Evolutionary conservation across 1,140 invertebrate species (phyloP).

Genomic region (Atopsyche davidsoni): DNA sequence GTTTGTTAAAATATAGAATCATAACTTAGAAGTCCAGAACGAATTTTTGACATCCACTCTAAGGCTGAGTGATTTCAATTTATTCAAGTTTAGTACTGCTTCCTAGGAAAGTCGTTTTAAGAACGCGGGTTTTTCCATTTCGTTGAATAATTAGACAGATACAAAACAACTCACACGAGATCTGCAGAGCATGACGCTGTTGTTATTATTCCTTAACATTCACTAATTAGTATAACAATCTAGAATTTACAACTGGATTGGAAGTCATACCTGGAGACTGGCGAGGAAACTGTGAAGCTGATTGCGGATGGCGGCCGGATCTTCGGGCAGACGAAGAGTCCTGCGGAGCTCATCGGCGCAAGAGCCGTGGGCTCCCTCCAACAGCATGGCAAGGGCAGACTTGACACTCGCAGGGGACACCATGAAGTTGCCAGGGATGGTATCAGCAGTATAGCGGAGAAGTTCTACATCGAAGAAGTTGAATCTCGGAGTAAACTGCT

Average conservation of each 20-base stretch:
- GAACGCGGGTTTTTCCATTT: too few species aligned
- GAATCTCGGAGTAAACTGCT: slow-evolving; percentile 35
- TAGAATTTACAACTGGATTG: too few species aligned
- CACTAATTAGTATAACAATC: too few species aligned
- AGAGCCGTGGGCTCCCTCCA: slow-evolving; percentile 54
- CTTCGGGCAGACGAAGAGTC: slow-evolving; percentile 51
- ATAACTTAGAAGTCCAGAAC: too few species aligned
- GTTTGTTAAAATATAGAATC: slow-evolving; percentile 6
- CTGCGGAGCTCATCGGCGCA: slow-evolving; percentile 54
- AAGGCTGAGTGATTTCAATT: too few species aligned
- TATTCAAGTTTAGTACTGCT: too few species aligned
- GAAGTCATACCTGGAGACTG: slow-evolving; percentile 50
- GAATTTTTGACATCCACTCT: too few species aligned
- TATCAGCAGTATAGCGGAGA: slow-evolving; percentile 36
- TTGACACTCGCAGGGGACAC: slow-evolving; percentile 64
- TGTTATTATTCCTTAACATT: too few species aligned
- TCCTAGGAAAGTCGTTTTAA: too few species aligned
- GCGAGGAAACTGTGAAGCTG: slow-evolving; percentile 42
- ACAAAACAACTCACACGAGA: too few species aligned
- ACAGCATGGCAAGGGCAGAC: slow-evolving; percentile 55
- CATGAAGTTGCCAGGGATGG: slow-evolving; percentile 53
- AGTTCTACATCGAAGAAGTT: slow-evolving; percentile 54
- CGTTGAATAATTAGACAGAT: too few species aligned
- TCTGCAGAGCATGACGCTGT: too few species aligned
- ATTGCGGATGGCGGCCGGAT: slow-evolving; percentile 41